Base-by-base conservation (phyloP, 2,888 invertebrate genomes). In the Diplolepis rosae region DNA sequence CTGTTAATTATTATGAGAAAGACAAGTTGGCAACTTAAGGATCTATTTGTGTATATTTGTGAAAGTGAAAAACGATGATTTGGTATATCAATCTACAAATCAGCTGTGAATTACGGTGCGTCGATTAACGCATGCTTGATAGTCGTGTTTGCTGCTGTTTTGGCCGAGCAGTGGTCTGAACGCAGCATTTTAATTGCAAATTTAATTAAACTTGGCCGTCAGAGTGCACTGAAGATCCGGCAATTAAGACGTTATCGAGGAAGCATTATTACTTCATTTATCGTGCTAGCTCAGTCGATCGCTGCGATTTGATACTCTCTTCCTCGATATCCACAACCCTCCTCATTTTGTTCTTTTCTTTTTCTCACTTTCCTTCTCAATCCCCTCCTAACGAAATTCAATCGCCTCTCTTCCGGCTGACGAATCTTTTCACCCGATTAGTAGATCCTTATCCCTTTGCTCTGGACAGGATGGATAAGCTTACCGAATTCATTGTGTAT, bases 141-240 rank as follows among this genome's bases (percentile, higher is more conserved):
- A 73, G 69, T 66, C 73, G 50, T 72, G 75, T 67, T 70, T 61
- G 71, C 66, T 51, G 66, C 32, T 61, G 35, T 39, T 61, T 1
- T 27, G 45, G 42, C 1, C 61, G 52, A 67, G 67, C 78, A 72
- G 74, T 78, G 77, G 69, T 74, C 77, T 75, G 76, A 73, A 77
- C 76, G 76, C 83, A 80, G 82, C 79, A 87, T 87, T 87, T 87
- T 86, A 87, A 87, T 87, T 86, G 86, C 86, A 84, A 84, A 87
- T 87, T 87, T 85, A 85, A 87, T 86, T 87, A 87, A 87, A 84
- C 80, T 79, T 76, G 72, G 71, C 56, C 71, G 61, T 45, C 61
- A 71, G 66, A 71, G 66, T 74, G 69, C 56, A 71, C 69, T 69
- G 68, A 15, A 73, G 68, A 75, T 70, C 69, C 76, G 77, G 83